phyloP scores from a whole-genome alignment of 2,797 vertebrate species.

The Centropyge bicolor region DNA sequence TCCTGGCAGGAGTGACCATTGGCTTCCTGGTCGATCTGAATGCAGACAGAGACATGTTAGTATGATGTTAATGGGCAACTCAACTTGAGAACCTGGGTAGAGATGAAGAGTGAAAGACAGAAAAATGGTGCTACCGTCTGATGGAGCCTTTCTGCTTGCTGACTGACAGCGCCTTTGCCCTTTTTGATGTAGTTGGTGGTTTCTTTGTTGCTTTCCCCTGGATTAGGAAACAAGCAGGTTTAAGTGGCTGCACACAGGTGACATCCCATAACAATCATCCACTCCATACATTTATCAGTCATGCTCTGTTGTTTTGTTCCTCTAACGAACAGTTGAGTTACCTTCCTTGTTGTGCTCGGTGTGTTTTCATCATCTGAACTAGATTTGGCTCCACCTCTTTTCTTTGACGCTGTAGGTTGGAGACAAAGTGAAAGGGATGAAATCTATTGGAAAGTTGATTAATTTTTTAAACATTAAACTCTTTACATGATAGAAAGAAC shows the following conservation, averaged over 20 bases:
- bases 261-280: background rate
- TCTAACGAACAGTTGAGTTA: conserved; percentile 37
- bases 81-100: background rate
- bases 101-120: fast-evolving
- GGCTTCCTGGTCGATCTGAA: conserved; percentile 82
- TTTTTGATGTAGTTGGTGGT: conserved; percentile 80
- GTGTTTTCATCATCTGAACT: conserved; percentile 75
- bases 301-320: background rate
- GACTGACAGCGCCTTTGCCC: conserved; percentile 73
- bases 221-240: conserved; percentile 31
- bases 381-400: conserved; percentile 48
- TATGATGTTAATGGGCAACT: background rate
- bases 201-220: conserved; percentile 76
- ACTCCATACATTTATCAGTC: background rate
- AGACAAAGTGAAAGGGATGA: background rate
- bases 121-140: conserved; percentile 67
- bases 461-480: background rate
- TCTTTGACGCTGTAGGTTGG: conserved; percentile 67
- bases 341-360: conserved; percentile 72
- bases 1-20: conserved; percentile 81
- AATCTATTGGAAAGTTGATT: fast-evolving
- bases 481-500: background rate
- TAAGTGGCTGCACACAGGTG: background rate
- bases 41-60: conserved; percentile 7
- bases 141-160: conserved; percentile 74